Evolutionary conservation across 2,797 vertebrate genomes (phyloP).

Genomic region (Pristis pectinata): DNA sequence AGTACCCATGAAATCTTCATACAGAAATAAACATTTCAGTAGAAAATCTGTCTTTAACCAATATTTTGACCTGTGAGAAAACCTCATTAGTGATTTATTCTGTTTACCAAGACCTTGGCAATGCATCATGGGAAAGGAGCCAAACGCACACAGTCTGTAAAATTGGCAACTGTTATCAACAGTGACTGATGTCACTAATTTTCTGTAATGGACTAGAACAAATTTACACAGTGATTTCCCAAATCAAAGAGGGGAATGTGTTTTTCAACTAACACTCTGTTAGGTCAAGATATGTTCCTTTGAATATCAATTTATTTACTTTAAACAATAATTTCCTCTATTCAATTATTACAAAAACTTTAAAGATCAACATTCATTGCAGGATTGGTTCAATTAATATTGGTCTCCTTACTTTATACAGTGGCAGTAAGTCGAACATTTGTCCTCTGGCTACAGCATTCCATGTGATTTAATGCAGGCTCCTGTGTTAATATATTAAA

Average conservation of each 20-base stretch:
- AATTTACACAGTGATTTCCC: constrained; percentile 25
- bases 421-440: background rate
- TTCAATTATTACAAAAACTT: constrained; percentile 30
- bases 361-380: constrained; percentile 16
- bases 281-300: constrained; percentile 15
- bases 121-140: background rate
- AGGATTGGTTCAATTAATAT: background rate
- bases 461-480: background rate
- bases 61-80: background rate
- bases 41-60: background rate
- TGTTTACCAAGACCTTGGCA: background rate
- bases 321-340: constrained; percentile 30
- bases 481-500: background rate
- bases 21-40: background rate
- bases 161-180: background rate
- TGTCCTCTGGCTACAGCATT: background rate
- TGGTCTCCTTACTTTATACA: background rate
- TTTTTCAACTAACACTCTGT: background rate
- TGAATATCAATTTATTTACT: constrained; percentile 27
- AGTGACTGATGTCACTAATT: constrained; percentile 27
- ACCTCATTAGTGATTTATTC: background rate
- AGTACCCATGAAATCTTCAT: background rate
- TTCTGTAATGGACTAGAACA: background rate
- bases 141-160: background rate
- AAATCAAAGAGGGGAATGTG: background rate